Base-by-base conservation (phyloP, 1,140 invertebrate genomes). In the Panagrolaimus sp. region DNA sequence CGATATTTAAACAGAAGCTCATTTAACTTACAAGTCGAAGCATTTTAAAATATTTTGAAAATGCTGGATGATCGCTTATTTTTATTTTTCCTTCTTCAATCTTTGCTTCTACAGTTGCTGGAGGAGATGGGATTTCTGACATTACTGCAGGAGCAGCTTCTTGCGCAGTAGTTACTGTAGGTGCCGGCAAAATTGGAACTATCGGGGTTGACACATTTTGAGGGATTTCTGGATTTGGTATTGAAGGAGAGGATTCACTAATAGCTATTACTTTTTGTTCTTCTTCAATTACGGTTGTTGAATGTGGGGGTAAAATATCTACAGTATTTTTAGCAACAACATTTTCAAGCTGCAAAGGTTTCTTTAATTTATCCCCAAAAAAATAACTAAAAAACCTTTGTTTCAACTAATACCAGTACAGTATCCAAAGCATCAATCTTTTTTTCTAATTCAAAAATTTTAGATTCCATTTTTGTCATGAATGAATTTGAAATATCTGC, bases 1-100 rank as follows among this genome's bases (percentile, higher is more conserved):
- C 10, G 45, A 48, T n/a, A 63, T 28, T 46, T 64, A 70, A 44
- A 48, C 46, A 65, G 24, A 43, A 65, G 14, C 58, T 2, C n/a
- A 10, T 1, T 43, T 10, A 24, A 65, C 63, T 43, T 45, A 43
- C 63, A 17, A 68, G 32, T 28, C 58, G 32, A 21, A 73, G 32
- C 72, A 73, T 73, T 46, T 66, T 66, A 28, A 73, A 73, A 43
- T 73, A 73, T 32, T 73, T 73, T n/a, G 24, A 45, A 64, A 44
- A 67, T 43, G 26, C 14, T 12, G 69, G 72, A 73, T 73, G 72
- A 8, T 73, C 72, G 9, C 55, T 72, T 1, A 45, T 55, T 28
- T 72, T 62, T 12, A 65, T 66, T 44, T 32, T 73, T 26, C 58
- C 63, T 26, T 26, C 48, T 10, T 58, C 52, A 21, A n/a, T 28